Evolutionary conservation across 2,113 vertebrate genomes (phyloP).

Genomic region (Brachyhypopomus gauderio): DNA sequence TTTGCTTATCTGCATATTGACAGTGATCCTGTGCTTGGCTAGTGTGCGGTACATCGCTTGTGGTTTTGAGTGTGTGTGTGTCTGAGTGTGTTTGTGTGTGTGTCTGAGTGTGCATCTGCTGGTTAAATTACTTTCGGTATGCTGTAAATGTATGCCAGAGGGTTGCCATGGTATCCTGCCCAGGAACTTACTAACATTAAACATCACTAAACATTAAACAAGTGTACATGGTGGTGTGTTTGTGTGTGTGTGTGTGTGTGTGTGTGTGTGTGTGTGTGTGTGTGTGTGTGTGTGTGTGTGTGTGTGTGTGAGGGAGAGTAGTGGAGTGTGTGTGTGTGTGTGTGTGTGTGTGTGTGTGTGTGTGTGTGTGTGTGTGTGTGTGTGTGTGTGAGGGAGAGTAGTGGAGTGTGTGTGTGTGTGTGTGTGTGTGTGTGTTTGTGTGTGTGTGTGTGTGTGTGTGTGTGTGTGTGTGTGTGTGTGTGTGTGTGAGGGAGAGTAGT

Average conservation of each 20-base stretch:
- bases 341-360: not conserved
- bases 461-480: not conserved
- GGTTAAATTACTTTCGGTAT: not conserved
- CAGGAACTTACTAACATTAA: constrained; percentile 24
- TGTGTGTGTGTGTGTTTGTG: not conserved
- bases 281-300: not conserved
- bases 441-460: not conserved
- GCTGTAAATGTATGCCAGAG: not conserved
- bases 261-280: not conserved
- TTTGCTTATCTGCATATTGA: no score
- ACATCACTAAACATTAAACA: not conserved
- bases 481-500: constrained; percentile 24
- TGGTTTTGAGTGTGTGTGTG: not conserved
- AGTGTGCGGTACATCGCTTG: no score
- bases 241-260: not conserved
- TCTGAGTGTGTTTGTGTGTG: no score
- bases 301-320: not conserved
- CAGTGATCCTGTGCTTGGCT: no score
- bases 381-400: no score
- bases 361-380: not conserved
- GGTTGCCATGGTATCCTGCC: constrained; percentile 62
- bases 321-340: not conserved
- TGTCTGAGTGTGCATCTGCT: not conserved
- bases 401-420: not conserved
- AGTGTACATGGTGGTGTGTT: not conserved